Evolutionary conservation across 2,113 vertebrate species (phyloP), one percentile per base, ranked within the genome.

Genomic region (Dicerorhinus sumatrensis): DNA sequence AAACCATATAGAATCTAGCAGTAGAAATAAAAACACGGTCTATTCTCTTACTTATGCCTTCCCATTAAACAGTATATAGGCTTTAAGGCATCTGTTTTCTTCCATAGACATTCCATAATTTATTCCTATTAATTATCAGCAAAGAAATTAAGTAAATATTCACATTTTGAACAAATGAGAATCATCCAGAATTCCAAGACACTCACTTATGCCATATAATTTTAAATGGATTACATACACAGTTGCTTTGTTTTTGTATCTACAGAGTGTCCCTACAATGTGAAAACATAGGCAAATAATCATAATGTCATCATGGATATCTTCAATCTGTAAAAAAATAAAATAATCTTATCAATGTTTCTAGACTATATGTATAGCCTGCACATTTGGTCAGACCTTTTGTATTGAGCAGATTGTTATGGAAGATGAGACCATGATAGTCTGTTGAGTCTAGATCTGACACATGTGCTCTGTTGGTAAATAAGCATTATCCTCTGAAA

Each of bases 21-120:
- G 42, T 75, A 90, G 82, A 85, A 87, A 89, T 76, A 96, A 97
- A 97, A 96, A 86, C n/a, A 94, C 18, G 12, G 56, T 48, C 17
- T 82, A 70, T 90, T 86, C 7, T 21, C 31, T 63, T 69, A 76
- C 13, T 83, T 89, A 36, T 75, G 29, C 17, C 36, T 73, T 9
- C 14, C 6, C 3, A 2, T 51, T 82, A 69, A 29, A 89, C 69
- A 85, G 12, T 81, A 92, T 62, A 76, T 89, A 95, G 46, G 67
- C 8, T 89, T 56, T 60, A 93, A 89, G 69, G 29, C 17, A 81
- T 67, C n/a, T 89, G 10, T 94, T 96, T 94, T 82, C 73, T 92
- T 92, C n/a, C 33, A 76, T n/a, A 67, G 46, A 77, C 31, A 87
- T 87, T 82, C 73, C 84, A 87, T 69, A 87, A 91, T 65, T 81